A percentile compares a stretch with the other conserved stretches of the same genome.
Evolutionary conservation across 2,888 invertebrate genomes (phyloP).

Genomic region (Stenodema calcarata): DNA sequence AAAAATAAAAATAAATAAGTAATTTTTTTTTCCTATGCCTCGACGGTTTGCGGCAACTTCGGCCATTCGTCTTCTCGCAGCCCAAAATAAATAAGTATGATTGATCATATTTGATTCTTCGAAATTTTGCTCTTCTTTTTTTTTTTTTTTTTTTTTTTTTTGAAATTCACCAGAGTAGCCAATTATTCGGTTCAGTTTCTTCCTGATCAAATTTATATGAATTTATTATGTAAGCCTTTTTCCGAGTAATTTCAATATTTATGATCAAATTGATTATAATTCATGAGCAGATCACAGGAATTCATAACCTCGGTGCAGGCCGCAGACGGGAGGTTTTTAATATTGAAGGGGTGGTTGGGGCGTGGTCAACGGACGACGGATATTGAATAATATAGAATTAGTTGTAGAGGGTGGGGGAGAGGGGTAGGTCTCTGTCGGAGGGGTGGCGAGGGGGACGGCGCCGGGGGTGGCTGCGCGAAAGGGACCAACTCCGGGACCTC

Average conservation of each 20-base stretch:
- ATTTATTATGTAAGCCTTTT: not conserved
- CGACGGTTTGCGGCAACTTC: no score
- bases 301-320: not conserved
- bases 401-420: not conserved
- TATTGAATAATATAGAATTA: slow-evolving; percentile 42
- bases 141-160: not conserved
- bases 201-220: not conserved
- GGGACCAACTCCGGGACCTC: slow-evolving; percentile 14
- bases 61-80: no score
- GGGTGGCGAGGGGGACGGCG: not conserved
- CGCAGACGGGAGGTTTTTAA: not conserved
- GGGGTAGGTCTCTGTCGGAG: not conserved
- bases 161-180: no score
- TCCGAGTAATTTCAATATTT: not conserved
- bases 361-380: slow-evolving; percentile 1
- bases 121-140: no score
- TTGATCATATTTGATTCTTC: no score
- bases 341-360: not conserved
- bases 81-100: no score
- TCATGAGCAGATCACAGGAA: not conserved
- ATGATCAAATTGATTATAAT: slow-evolving; percentile 20
- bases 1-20: no score
- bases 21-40: no score
- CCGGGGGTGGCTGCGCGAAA: slow-evolving; percentile 35
- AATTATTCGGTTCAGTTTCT: no score